A percentile compares a stretch with the other conserved stretches of the same genome.
Conservation (phyloP, 2,888 invertebrate genomes). For the Nasonia oneida region DNA sequence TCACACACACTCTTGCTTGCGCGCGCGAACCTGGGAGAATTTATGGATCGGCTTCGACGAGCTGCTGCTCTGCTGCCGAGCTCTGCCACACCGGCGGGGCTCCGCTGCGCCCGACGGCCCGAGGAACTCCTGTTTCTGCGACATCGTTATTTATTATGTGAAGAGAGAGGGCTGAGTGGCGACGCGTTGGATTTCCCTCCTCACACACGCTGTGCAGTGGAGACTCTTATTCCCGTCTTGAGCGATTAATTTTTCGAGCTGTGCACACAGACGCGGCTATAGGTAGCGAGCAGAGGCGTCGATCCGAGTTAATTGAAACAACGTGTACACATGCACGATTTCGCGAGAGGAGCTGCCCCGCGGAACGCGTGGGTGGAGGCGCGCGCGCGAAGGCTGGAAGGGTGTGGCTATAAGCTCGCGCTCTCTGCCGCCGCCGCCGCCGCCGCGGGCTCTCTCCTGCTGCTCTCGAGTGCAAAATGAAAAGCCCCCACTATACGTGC, state of each 20-base stretch:
- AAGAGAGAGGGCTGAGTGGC: background rate
- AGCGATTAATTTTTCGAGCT: background rate
- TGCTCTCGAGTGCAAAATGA: constrained; percentile 38
- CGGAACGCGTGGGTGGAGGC: constrained; percentile 19
- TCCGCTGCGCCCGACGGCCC: background rate
- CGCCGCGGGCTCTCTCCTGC: background rate
- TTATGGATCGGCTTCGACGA: constrained; percentile 59
- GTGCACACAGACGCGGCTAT: background rate
- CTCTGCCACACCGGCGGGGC: constrained; percentile 22
- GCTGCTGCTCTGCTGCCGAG: background rate
- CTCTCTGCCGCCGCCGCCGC: background rate
- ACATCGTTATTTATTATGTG: background rate
- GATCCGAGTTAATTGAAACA: constrained; percentile 14
- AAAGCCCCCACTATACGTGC: constrained; percentile 10
- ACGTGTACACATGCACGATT: background rate
- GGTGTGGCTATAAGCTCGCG: constrained; percentile 59
- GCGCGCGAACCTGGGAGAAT: constrained; percentile 56
- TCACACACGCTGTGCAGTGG: no score
- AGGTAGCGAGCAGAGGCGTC: background rate
- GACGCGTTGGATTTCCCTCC: no score
- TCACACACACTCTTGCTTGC: background rate
- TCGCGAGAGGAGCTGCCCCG: background rate
- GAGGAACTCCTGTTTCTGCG: constrained; percentile 17
- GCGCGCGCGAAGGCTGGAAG: constrained; percentile 15
- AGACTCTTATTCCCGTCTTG: background rate